Evolutionary conservation across 2,888 invertebrate genomes (phyloP), one percentile per base, ranked within the genome.

Genomic region (Oscheius sp.): DNA sequence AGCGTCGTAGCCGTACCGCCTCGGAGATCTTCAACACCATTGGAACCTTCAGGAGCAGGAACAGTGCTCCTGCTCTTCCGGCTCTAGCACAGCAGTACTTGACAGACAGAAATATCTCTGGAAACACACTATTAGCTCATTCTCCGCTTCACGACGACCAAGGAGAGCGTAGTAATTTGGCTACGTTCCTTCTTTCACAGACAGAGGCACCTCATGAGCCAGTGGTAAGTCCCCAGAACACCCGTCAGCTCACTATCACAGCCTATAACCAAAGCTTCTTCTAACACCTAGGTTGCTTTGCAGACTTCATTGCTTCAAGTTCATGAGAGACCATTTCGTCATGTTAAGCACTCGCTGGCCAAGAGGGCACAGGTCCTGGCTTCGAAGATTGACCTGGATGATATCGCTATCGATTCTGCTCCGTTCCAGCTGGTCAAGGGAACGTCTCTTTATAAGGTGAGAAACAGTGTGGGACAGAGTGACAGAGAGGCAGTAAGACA

Each of bases 321-420:
- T n/a, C 70, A 70, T 37, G 60, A 70, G 47, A 48, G 13, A n/a
- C 70, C 59, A 57, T 70, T 70, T 33, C 58, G 37, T 32, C 60
- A 70, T 48, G 58, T 84, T 77, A 78, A 84, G 84, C 80, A 81
- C 55, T 78, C 83, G 5, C 55, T 86, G 66, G 77, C 83, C 21
- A 79, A 83, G 57, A 74, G 87, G 33, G 82, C 85, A 10, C 78
- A 79, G 53, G 72, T 83, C 51, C 78, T 84, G 33, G 75, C 84
- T 1, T 79, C 81, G 9, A 75, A 74, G 50, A 50, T 84, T 48
- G 78, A 79, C 78, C 90, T 91, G 74, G 89, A 89, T 87, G 78
- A 89, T 85, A 53, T 90, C 76, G 95, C 95, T 89, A 95, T 98
- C 76, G 98, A 99, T 90, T 96, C 97, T 0, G 96, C 98, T 55